These are phyloP conservation scores for Muscidifurax raptorellus DNA, from an alignment of 1,140 invertebrate species.

Conservation along the genomic window DNA sequence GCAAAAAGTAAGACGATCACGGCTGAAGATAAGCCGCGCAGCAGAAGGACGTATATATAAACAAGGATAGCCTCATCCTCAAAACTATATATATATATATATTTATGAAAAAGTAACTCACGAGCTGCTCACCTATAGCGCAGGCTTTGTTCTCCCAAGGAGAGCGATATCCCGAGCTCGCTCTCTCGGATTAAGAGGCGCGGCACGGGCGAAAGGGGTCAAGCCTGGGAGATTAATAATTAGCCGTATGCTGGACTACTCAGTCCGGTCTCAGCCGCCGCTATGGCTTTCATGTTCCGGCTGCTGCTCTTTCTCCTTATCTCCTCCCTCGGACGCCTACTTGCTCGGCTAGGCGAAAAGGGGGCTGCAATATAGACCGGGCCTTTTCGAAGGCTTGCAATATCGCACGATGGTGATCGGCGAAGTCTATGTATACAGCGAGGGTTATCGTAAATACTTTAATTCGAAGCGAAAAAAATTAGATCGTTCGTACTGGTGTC, in stretches of 20 bases:
- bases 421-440: too few species aligned
- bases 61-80: background rate
- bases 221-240: conserved; percentile 68
- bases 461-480: background rate
- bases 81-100: too few species aligned
- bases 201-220: conserved; percentile 55
- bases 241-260: conserved; percentile 60
- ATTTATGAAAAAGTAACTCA: too few species aligned
- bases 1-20: too few species aligned
- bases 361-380: background rate
- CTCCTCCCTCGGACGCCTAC: background rate
- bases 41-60: too few species aligned
- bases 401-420: too few species aligned
- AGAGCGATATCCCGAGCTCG: conserved; percentile 24
- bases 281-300: conserved; percentile 4
- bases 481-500: too few species aligned
- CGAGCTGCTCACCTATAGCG: background rate
- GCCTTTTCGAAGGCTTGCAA: too few species aligned
- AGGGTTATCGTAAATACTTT: too few species aligned
- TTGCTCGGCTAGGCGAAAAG: background rate
- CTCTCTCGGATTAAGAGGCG: conserved; percentile 60
- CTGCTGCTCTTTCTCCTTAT: conserved; percentile 10
- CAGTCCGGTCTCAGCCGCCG: conserved; percentile 2
- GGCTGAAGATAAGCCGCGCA: too few species aligned
- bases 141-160: background rate